A percentile compares a stretch with the other conserved stretches of the same genome.
Evolutionary conservation across 1,140 invertebrate genomes (phyloP).

Genomic region (Zophobas atratus): DNA sequence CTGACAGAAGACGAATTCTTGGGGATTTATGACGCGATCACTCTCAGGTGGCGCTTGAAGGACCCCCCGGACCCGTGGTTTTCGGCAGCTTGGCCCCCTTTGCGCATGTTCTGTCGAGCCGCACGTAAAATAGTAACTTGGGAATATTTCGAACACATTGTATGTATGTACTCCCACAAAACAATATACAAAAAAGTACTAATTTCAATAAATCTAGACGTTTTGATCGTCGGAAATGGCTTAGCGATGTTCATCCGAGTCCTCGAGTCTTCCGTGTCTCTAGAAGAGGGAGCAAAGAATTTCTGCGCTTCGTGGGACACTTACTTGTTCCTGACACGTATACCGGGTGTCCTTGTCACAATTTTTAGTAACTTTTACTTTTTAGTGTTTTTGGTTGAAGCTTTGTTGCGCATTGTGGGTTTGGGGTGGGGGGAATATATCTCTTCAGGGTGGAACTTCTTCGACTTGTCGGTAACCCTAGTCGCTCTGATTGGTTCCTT

Average conservation of each 20-base stretch:
- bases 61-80: constrained; percentile 82
- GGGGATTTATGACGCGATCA: constrained; percentile 82
- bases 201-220: constrained; percentile 69
- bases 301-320: constrained; percentile 85
- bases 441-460: constrained; percentile 89
- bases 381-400: constrained; percentile 84
- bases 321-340: constrained; percentile 79
- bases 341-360: constrained; percentile 63
- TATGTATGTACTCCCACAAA: constrained; percentile 74
- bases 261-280: constrained; percentile 67
- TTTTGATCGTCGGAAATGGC: constrained; percentile 79
- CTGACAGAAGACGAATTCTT: constrained; percentile 85
- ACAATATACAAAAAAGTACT: neutral
- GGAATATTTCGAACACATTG: constrained; percentile 80
- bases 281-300: constrained; percentile 73
- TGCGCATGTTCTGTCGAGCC: constrained; percentile 76
- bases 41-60: constrained; percentile 83
- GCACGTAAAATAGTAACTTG: constrained; percentile 78
- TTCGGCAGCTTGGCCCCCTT: constrained; percentile 72
- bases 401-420: constrained; percentile 82
- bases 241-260: constrained; percentile 78
- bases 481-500: constrained; percentile 79
- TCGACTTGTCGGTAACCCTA: constrained; percentile 84
- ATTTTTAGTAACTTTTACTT: constrained; percentile 59
- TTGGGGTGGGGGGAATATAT: constrained; percentile 82